Evolutionary conservation across 2,113 vertebrate genomes (phyloP), one percentile per base, ranked within the genome.

Genomic region (Agapornis roseicollis): DNA sequence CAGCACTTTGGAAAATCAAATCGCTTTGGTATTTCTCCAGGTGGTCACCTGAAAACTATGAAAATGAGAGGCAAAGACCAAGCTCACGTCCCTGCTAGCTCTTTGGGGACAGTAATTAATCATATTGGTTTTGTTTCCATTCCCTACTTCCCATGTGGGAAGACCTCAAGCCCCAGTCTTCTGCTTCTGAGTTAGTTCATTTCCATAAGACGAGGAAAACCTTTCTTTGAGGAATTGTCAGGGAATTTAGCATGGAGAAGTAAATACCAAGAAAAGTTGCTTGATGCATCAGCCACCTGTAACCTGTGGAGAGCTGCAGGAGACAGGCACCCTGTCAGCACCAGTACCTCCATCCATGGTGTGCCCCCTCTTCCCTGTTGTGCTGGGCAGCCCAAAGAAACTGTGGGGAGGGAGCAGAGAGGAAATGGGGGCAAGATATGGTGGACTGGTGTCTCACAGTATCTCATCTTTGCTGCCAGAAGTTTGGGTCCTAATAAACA

Each of bases 381-480:
- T 77, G 24, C 46, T 24, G 33, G 63, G 50, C 44, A 70, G 25
- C 1, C 2, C 2, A 4, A 52, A 52, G 2, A 9, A 22, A 17
- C 39, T 25, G 56, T 22, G 73, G 29, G 37, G n/a, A 83, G 23
- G 31, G 55, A n/a, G 6, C 50, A 46, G 42, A 29, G 31, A 42
- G 49, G 44, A 88, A 6, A 5, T 1, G 2, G 17, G 8, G 6
- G 4, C 5, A 3, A 17, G 28, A 5, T 22, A 3, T 31, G 39
- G 22, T 50, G 55, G 35, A 2, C 11, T 41, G 33, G 19, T 60
- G 41, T 60, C 31, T 41, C 5, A 3, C 0, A 0, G 17, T 78
- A 52, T 46, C 16, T 55, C 0, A 0, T 69, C 49, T 60, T 73
- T 47, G 17, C 60, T 78, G 72, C 35, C 33, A 50, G 9, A 44